Base-by-base conservation (phyloP, 2,888 invertebrate genomes). In the Thymelicus acteon region DNA sequence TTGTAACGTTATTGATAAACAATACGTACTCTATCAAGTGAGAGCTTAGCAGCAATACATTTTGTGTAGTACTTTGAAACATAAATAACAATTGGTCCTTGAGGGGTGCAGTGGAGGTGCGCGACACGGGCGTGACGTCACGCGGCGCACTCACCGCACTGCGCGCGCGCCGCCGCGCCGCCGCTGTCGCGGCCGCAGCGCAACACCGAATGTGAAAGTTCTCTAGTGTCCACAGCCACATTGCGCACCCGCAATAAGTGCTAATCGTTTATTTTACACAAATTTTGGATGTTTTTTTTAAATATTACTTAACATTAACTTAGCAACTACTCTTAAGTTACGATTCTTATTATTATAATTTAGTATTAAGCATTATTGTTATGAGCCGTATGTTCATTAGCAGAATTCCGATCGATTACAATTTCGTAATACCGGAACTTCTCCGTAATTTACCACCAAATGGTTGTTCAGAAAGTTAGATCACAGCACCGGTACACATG, bases 131-230 rank as follows among this genome's bases (percentile, higher is more conserved):
- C 37, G 67, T 71, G 66, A 61, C 69, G 57, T 75, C 73, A 77
- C 31, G 31, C 31, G 31, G 31, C 31, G 31, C 31, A 31, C 31
- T 31, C 31, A 3, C 31, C 31, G 31, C 31, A 31, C 3, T 3
- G 78, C 77, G 80, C 78, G 76, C 75, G 83, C 90, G 92, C 90
- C 90, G 91, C 91, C 90, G 76, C 77, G 80, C 83, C 79, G 80
- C 77, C 78, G 82, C 79, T 83, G 83, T 24, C 2, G 84, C 90
- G 88, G 84, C 84, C 79, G 81, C 60, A 15, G 60, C 67, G 67
- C 70, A 60, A 71, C 70, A 88, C 85, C 87, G 88, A 92, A 92
- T 92, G 93, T 93, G 93, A 93, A 93, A 93, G 93, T 93, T 92
- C 88, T 84, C 80, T 75, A 54, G 54, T 54, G 24, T 54, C 10